A percentile compares a stretch with the other conserved stretches of the same genome.
These are phyloP conservation scores for Carduelis carduelis DNA, from an alignment of 2,797 vertebrate genomes.

Conservation along the genomic window DNA sequence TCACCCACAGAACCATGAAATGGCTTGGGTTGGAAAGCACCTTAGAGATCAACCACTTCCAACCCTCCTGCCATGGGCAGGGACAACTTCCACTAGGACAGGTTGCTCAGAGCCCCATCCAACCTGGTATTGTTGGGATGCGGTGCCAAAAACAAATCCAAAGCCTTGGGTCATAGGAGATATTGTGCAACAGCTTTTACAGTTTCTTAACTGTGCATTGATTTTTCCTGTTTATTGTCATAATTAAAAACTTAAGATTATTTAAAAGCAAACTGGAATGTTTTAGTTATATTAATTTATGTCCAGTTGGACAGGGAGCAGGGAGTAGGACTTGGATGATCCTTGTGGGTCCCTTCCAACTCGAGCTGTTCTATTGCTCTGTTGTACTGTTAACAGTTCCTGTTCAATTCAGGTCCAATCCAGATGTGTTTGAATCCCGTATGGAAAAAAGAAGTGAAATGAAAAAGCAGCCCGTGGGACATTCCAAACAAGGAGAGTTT, in stretches of 20 bases:
- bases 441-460: conserved; percentile 80
- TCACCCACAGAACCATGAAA: neutral
- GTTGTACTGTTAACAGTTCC: neutral
- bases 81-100: neutral
- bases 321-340: neutral
- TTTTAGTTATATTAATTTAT: neutral
- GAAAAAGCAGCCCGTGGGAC: conserved; percentile 82
- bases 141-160: neutral
- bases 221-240: neutral
- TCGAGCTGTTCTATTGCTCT: neutral
- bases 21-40: neutral
- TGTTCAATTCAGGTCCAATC: conserved; percentile 77
- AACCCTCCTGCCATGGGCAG: neutral
- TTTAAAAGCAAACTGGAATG: neutral
- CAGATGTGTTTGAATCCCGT: conserved; percentile 83
- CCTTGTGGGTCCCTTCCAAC: neutral
- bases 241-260: neutral
- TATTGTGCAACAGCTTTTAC: neutral
- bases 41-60: neutral
- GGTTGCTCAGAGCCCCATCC: neutral
- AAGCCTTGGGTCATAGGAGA: neutral
- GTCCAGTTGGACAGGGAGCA: neutral
- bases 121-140: neutral
- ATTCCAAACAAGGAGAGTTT: conserved; percentile 87
- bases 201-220: neutral